Evolutionary conservation across 2,113 vertebrate genomes (phyloP), one percentile per base, ranked within the genome.

Genomic region (Greenwoodochromis staneri): DNA sequence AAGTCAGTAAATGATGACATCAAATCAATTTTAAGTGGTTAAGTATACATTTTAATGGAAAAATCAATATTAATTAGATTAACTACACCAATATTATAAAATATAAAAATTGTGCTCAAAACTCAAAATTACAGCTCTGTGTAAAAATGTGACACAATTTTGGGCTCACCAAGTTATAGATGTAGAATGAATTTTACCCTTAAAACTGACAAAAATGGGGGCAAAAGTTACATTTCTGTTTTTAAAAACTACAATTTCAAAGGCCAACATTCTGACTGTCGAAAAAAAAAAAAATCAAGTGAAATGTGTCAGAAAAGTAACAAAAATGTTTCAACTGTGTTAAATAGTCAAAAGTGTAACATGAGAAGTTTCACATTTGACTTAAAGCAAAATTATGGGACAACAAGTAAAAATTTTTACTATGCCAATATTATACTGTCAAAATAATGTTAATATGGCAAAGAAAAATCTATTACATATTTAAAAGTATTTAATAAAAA

Each of bases 341-440:
- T 0, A 78, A 78, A 78, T 19, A 49, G 71, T 47, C 21, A 76
- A 76, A 76, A 17, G 1, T 76, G 16, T 45, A 27, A 17, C 40
- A 45, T 45, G 36, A 71, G 8, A 73, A 38, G 7, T 21, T 38
- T 38, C 34, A 38, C 6, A 63, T 34, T 34, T 34, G 59, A 63
- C 19, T 38, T 66, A 1, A n/a, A n/a, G 19, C 31, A 2, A 29
- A 47, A 47, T 76, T 29, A 47, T 10, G 8, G 40, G 40, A 76
- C 21, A 10, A 8, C 6, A 49, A 47, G 8, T 47, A 17, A 47
- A 47, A 4, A 1, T 0, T 0, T 1, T 47, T 76, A 73, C 66
- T 38, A 38, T 38, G 34, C 61, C 1, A 66, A 66, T 66, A 36
- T 63, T 49, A 29, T 19, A 47, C 27, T 17, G 6, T 49, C 42